Base-by-base conservation (phyloP, 1,140 invertebrate species). In the Glossosoma conforme region DNA sequence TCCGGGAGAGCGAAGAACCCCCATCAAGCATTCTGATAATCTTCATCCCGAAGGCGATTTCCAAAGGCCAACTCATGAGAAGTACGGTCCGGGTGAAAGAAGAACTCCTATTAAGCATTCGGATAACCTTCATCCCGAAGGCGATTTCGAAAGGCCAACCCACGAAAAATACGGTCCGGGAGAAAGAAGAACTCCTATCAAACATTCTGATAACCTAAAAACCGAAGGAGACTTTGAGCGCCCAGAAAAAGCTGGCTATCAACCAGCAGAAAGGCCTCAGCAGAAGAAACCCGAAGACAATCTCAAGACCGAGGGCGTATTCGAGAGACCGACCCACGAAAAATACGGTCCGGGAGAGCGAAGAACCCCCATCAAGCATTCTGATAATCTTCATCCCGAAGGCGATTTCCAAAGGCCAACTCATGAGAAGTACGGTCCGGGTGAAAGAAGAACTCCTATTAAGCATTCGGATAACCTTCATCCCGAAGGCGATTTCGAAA, bases 151-250 rank as follows among this genome's bases (percentile, higher is more conserved):
- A 53, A 69, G 70, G 45, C 60, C 62, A 37, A 62, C 66, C 44
- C 63, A 66, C 44, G 61, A 65, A 8, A 40, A 60, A 41, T 67
- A 52, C 45, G 19, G 25, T 38, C 65, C 65, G 6, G 66, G 60
- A 5, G 70, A 73, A 51, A 56, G 65, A 46, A 65, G 63, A 4
- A 60, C 51, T 20, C 70, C 61, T 25, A 65, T 61, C 19, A 62
- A 57, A 47, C 69, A 62, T 4, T 48, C 44, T 52, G 76, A 80
- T 62, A 86, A 87, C 68, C 64, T 86, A 1, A 77, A 75, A 66
- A 77, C 80, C 4, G 82, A 86, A 70, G 83, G 85, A 10, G 78
- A 83, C 14, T 84, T 85, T 61, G 76, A 81, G 24, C 48, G 64
- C 17, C 73, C 72, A 2, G 64, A 67, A 10, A 65, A 65, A 47